Evolutionary conservation across 2,113 vertebrate genomes (phyloP), one percentile per base, ranked within the genome.

Genomic region (Cisticola juncidis): DNA sequence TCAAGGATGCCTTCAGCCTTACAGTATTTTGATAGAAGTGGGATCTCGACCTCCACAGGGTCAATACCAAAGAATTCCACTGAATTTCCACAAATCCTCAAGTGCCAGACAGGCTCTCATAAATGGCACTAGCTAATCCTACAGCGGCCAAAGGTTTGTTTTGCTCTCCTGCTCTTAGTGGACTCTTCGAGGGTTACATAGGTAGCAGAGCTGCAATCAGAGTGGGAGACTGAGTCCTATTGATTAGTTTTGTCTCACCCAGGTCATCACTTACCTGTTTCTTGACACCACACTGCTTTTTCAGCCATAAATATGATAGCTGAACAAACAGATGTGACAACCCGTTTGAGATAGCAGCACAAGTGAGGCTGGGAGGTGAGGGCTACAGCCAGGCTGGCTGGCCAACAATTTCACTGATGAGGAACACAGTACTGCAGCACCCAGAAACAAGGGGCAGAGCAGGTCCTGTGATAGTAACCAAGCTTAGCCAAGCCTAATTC

Each of bases 111-210:
- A 82, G 85, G 7, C 21, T 71, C 26, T 61, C 6, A 26, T 62
- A 74, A 85, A 61, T 44, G 40, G 12, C 65, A 57, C 13, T 60
- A 53, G 19, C n/a, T 91, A 71, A 62, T 86, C 44, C 26, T 51
- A n/a, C 22, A 44, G 40, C 40, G 44, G 8, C 42, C 61, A 56
- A 33, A 64, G 8, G 2, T 42, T 44, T 87, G 19, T 45, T 92
- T 25, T 80, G 54, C 45, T 71, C 11, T 65, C 54, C 53, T 65
- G 31, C 40, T 74, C 14, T 61, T 79, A 20, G 18, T 74, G 38
- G 47, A 36, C 18, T 62, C 25, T 15, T 29, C 4, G 0, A 2
- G 53, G 29, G 11, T 65, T 64, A 33, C 2, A 1, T 4, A 35
- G 15, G 72, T 24, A 62, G 50, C 26, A 65, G 38, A 78, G 36